Conservation (phyloP, 2,888 invertebrate species). For the Pomacea canaliculata region DNA sequence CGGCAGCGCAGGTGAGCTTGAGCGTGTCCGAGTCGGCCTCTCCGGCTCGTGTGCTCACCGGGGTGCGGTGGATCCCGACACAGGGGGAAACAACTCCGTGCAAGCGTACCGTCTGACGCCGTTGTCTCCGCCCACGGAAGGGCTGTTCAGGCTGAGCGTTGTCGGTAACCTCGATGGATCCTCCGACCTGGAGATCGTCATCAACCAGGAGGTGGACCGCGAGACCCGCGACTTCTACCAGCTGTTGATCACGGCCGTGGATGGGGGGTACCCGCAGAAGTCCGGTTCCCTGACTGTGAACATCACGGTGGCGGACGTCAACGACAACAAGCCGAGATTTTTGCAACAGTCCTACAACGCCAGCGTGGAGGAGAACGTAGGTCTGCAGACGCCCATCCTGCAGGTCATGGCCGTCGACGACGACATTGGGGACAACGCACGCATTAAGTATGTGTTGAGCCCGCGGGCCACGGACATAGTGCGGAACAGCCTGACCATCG, state of each 20-base stretch:
- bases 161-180: slow-evolving; percentile 47
- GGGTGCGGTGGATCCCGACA: slow-evolving; percentile 51
- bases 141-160: slow-evolving; percentile 50
- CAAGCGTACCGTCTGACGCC: slow-evolving; percentile 46
- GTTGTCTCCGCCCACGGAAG: slow-evolving; percentile 33
- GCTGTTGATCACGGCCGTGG: slow-evolving; percentile 52
- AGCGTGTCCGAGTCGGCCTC: slow-evolving; percentile 49
- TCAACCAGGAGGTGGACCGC: slow-evolving; percentile 51
- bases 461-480: slow-evolving; percentile 46
- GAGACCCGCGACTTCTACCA: slow-evolving; percentile 54
- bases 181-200: slow-evolving; percentile 53
- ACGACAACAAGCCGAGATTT: slow-evolving; percentile 58
- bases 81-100: slow-evolving; percentile 46
- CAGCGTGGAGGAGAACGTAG: slow-evolving; percentile 48
- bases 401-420: slow-evolving; percentile 83
- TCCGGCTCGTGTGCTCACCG: slow-evolving; percentile 45
- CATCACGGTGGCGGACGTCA: slow-evolving; percentile 56
- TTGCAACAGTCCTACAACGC: slow-evolving; percentile 45
- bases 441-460: slow-evolving; percentile 70
- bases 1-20: slow-evolving; percentile 36
- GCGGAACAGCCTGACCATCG: slow-evolving; percentile 72
- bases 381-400: slow-evolving; percentile 45
- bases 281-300: slow-evolving; percentile 55
- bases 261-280: slow-evolving; percentile 54
- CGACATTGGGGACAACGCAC: slow-evolving; percentile 84